phyloP scores from a whole-genome alignment of 2,797 vertebrate species.

The Lacerta viridis region DNA sequence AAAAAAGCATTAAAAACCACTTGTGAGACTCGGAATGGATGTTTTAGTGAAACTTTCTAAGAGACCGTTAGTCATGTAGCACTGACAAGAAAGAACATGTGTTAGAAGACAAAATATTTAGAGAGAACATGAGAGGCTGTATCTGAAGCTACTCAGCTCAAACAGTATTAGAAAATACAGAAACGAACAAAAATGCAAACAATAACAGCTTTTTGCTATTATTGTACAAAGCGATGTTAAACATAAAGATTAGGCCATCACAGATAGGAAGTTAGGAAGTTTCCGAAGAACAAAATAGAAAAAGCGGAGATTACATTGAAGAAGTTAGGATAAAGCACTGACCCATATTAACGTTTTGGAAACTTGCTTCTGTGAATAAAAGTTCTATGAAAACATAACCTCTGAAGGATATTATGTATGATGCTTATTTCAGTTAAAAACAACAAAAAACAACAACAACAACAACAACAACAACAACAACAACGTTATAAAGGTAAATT shows the following conservation, averaged over 20 bases:
- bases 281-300: background rate
- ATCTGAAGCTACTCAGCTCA: background rate
- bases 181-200: background rate
- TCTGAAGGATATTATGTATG: background rate
- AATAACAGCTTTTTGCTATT: background rate
- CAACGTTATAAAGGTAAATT: background rate
- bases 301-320: background rate
- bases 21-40: background rate
- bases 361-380: background rate
- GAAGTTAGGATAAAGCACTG: background rate
- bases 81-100: background rate
- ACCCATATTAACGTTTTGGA: background rate
- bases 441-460: too few relatives aligned
- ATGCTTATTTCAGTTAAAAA: background rate
- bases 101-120: slow-evolving; percentile 23
- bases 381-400: background rate
- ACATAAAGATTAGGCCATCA: background rate
- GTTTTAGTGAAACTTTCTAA: background rate
- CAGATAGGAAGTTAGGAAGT: background rate
- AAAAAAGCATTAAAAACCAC: background rate
- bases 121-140: slow-evolving; percentile 2
- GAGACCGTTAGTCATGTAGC: background rate
- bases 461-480: too few relatives aligned
- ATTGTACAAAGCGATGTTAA: slow-evolving; percentile 19
- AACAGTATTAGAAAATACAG: background rate